Base-by-base conservation (phyloP, 2,888 invertebrate genomes). In the Temnothorax ravouxi region DNA sequence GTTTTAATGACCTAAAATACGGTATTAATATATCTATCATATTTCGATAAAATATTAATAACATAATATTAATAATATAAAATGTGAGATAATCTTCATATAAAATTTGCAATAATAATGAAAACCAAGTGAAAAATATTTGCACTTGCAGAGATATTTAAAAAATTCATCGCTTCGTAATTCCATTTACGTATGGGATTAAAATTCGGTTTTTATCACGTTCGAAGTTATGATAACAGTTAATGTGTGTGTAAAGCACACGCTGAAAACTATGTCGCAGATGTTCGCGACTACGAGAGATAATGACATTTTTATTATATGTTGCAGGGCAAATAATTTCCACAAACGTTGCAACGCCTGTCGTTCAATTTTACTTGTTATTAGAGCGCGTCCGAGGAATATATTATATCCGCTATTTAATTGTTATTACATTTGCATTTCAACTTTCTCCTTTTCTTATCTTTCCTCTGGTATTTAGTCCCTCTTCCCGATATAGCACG, bases 251-350 rank as follows among this genome's bases (percentile, higher is more conserved):
- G 29, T 34, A 47, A 44, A 79, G 2, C 25, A 5, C 13, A 41
- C 21, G 18, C 62, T 74, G 34, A 64, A 88, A 88, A 85, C 67
- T 64, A 85, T 71, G 41, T 76, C 64, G 47, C 61, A 25, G 29
- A 67, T 50, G 38, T 54, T 62, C 29, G 52, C 56, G 69, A 47
- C 66, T 79, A n/a, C 61, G 64, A 81, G 64, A 80, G 75, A 75
- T 85, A 89, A 89, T 89, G 89, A 88, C 88, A 85, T 88, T 89
- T 89, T 85, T 85, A 84, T 86, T 87, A 84, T 87, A 84, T 85
- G 85, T 87, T 81, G 52, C 34, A 62, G 66, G 69, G 34, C 75
- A 64, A 84, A 89, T 74, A 52, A 62, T 86, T 86, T 81, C 25
- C 69, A 66, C 69, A 80, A 62, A 86, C 67, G 79, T 77, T 80